Evolutionary conservation across 2,113 vertebrate species (phyloP).

Genomic region (Hippocampus mohnikei): DNA sequence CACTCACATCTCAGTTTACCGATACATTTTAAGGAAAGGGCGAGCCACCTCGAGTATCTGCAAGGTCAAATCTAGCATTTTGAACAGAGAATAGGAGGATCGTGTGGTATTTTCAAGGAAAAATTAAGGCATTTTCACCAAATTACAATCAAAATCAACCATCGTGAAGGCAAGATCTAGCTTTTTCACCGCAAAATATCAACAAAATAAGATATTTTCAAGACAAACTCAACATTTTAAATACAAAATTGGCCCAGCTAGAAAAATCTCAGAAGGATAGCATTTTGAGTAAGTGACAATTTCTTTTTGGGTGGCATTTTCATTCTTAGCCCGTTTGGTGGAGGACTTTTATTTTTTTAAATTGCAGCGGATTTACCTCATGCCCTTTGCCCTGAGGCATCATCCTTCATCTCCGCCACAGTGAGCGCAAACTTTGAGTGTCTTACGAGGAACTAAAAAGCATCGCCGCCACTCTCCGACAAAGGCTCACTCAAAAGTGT

Average conservation of each 20-base stretch:
- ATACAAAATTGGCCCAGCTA: not conserved
- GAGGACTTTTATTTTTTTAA: not conserved
- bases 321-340: not conserved
- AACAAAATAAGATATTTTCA: not conserved
- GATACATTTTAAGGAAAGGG: too few species aligned
- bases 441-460: constrained; percentile 46
- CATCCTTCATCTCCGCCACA: constrained; percentile 32
- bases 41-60: too few species aligned
- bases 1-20: too few species aligned
- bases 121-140: not conserved
- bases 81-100: too few species aligned
- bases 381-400: not conserved
- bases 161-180: not conserved
- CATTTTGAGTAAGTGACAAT: not conserved
- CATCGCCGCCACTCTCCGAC: not conserved
- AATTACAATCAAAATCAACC: not conserved
- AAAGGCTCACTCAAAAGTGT: not conserved
- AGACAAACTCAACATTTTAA: not conserved
- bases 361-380: not conserved
- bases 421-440: constrained; percentile 34
- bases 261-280: not conserved
- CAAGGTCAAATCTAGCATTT: too few species aligned
- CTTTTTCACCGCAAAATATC: not conserved
- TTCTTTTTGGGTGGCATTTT: not conserved
- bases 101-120: not conserved